Conservation (phyloP, 2,797 vertebrate species). For the Acestrorhynchus altus region DNA sequence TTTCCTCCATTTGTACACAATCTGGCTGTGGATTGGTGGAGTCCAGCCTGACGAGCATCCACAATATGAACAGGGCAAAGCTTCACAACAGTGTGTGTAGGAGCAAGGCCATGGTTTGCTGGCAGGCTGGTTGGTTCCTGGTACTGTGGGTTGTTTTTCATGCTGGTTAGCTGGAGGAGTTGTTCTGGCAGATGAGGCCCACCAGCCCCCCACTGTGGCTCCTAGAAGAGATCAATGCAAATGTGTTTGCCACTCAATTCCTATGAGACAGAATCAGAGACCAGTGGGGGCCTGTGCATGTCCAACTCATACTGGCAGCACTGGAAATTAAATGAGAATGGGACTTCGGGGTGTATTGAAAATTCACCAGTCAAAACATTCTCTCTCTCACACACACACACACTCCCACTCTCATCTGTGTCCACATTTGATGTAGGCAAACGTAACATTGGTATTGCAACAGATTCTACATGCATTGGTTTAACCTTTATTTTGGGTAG, state of each 20-base stretch:
- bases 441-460: conserved; percentile 28
- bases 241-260: conserved; percentile 53
- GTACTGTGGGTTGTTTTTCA: conserved; percentile 42
- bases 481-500: conserved; percentile 16
- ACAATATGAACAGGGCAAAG: no score
- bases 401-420: neutral
- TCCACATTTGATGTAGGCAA: conserved; percentile 25
- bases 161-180: conserved; percentile 20
- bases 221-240: conserved; percentile 55
- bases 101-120: neutral
- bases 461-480: conserved; percentile 23
- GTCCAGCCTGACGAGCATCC: no score
- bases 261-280: conserved; percentile 47
- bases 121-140: neutral
- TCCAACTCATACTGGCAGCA: conserved; percentile 30
- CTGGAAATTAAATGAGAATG: conserved; percentile 52
- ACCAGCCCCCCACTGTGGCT: conserved; percentile 44
- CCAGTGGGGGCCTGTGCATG: conserved; percentile 53
- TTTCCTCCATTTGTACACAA: no score
- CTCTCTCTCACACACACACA: neutral
- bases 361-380: conserved; percentile 46
- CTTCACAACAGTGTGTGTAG: neutral
- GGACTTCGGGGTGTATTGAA: conserved; percentile 53
- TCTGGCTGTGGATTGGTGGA: no score
- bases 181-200: conserved; percentile 40